Base-by-base conservation (phyloP, 1,140 invertebrate species). In the Drosophila sp. region DNA sequence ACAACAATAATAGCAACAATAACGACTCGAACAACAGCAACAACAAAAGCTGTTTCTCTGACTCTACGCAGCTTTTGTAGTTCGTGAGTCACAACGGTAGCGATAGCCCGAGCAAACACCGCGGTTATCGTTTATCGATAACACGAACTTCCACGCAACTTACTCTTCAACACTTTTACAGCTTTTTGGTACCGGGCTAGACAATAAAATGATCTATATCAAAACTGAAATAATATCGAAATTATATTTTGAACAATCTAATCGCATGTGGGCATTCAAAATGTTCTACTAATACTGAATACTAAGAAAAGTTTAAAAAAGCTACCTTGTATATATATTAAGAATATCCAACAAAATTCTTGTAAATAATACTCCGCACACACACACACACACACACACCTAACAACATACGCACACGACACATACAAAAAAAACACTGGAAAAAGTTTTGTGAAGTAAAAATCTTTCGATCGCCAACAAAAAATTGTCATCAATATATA, bases 281-380 rank as follows among this genome's bases (percentile, higher is more conserved):
- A 11, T 70, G 40, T 70, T n/a, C n/a, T n/a, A 56, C 70, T 67
- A 76, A 67, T 61, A 21, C 13, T 27, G 21, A 9, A 51, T n/a
- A n/a, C n/a, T n/a, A n/a, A n/a, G n/a, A n/a, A n/a, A n/a, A n/a
- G n/a, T n/a, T 36, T 36, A 34, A 51, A n/a, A 56, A 32, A 58
- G 29, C 38, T n/a, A n/a, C n/a, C n/a, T n/a, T 63, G 48, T 50
- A 56, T 41, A 53, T 46, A 46, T 34, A 13, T 57, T 64, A 8
- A 14, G 7, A 7, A 32, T 50, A 34, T 27, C n/a, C 50, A 58
- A 29, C 54, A 14, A 61, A 51, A 56, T 56, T 56, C 5, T 25
- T 82, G 81, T 86, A 78, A 76, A 78, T 86, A 86, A 87, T 58
- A 62, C 41, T 2, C 14, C 41, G 59, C 56, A 74, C 36, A 27